Base-by-base conservation (phyloP, 2,113 vertebrate genomes). In the Anseranas semipalmata region DNA sequence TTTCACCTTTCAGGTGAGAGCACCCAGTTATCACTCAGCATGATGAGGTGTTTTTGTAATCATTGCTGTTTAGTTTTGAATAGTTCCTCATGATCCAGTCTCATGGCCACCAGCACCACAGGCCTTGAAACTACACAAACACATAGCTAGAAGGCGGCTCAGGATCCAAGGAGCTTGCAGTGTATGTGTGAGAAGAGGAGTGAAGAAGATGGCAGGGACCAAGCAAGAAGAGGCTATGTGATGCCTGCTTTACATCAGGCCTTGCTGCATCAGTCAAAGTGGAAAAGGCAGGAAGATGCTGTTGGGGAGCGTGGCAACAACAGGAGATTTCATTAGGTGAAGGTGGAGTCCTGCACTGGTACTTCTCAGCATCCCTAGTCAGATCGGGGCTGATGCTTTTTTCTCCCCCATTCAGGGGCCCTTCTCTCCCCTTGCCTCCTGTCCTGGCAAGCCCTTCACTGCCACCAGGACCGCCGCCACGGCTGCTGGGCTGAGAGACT, bases 71-170 rank as follows among this genome's bases (percentile, higher is more conserved):
- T 30, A 4, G 3, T n/a, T 74, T 81, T 32, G 32, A 24, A 43
- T 85, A 59, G n/a, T 20, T 79, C 37, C 21, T 79, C 0, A 0
- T 71, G 35, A 35, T 39, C 22, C 9, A 22, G 53, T 53, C 2
- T 7, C 20, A 6, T 0, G 1, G 60, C 41, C n/a, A 41, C 37
- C 20, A 20, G 10, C 15, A n/a, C 28, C 74, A 24, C 11, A 2
- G 62, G n/a, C 18, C 68, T 46, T 2, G 9, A 48, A 74, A 63
- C 35, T 53, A 3, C 20, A 63, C 58, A 30, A 39, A 55, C 37
- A 7, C 25, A 1, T 2, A 63, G 41, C 62, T 79, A 8, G 53
- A 68, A n/a, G 41, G 58, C 39, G 56, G 14, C 46, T 60, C 4
- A 2, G 17, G 30, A 17, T 13, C 20, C 60, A 33, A 43, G 46